These are phyloP conservation scores for Coptodon rendalli DNA, from an alignment of 2,113 vertebrate species.

Conservation along the genomic window DNA sequence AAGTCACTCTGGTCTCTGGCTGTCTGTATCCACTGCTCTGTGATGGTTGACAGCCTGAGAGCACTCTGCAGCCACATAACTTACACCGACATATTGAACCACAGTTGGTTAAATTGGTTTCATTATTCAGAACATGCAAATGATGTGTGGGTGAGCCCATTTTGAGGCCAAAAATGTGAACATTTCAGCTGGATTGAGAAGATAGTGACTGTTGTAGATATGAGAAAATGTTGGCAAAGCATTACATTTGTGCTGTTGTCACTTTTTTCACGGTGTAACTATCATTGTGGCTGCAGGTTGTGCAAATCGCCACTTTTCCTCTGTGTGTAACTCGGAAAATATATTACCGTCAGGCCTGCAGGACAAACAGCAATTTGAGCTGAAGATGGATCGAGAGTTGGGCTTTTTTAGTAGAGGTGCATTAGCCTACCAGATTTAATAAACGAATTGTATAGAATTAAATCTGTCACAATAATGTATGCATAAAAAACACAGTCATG, in stretches of 20 bases:
- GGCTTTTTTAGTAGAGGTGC: slow-evolving; percentile 16
- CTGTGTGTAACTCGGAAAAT: slow-evolving; percentile 14
- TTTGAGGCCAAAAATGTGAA: background rate
- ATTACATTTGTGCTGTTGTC: background rate
- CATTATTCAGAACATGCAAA: slow-evolving; percentile 13
- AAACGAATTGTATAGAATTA: background rate
- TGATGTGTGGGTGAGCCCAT: background rate
- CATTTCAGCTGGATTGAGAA: background rate
- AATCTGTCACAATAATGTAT: background rate
- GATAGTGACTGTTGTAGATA: background rate
- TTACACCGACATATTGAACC: slow-evolving; percentile 16
- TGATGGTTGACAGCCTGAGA: slow-evolving; percentile 89
- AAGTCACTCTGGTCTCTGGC: slow-evolving; percentile 74
- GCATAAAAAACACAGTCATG: background rate
- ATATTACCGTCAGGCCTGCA: background rate
- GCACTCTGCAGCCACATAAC: slow-evolving; percentile 72
- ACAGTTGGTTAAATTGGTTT: background rate
- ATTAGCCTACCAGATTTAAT: background rate
- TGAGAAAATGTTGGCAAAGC: background rate
- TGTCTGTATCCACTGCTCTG: slow-evolving; percentile 91
- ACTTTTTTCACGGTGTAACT: slow-evolving; percentile 25
- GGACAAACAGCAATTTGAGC: background rate
- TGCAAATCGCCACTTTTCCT: slow-evolving; percentile 69
- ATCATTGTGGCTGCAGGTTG: slow-evolving; percentile 64
- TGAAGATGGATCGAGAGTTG: background rate